Percentiles rank a stretch among this genome's conserved stretches.
Conservation (phyloP, 92 coral and sea anemone species). For the Desmophyllum pertusum region DNA sequence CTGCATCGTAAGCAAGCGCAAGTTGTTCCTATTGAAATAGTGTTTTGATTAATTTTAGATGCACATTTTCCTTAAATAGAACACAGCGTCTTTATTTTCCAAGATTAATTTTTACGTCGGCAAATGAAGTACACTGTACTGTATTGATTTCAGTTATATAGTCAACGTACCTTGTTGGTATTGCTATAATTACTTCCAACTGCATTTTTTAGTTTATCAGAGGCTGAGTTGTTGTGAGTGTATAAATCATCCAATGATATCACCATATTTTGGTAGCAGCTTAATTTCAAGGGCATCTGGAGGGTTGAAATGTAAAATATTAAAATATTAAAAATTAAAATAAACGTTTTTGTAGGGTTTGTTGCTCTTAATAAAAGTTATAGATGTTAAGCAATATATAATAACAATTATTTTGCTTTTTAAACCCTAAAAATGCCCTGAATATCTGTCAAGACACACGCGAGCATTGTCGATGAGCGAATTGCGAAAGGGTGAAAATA, state of each 20-base stretch:
- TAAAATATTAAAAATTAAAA: background rate
- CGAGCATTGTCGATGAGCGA: no score
- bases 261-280: slow-evolving; percentile 1
- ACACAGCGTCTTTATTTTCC: background rate
- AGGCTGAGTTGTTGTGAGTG: background rate
- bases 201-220: background rate
- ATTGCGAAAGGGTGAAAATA: no score
- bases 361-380: no score
- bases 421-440: no score
- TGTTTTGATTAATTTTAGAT: background rate
- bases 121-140: background rate
- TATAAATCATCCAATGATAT: slow-evolving; percentile 1
- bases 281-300: slow-evolving; percentile 22
- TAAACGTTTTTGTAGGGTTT: background rate
- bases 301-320: background rate
- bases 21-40: background rate
- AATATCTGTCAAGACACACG: no score
- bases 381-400: no score
- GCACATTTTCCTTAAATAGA: background rate
- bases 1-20: slow-evolving; percentile 16
- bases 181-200: background rate
- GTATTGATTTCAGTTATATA: background rate
- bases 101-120: background rate
- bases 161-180: background rate
- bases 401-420: background rate